A percentile compares a stretch with the other conserved stretches of the same genome.
Conservation (phyloP, 2,797 vertebrate species). For the Tympanoctomys barrerae region DNA sequence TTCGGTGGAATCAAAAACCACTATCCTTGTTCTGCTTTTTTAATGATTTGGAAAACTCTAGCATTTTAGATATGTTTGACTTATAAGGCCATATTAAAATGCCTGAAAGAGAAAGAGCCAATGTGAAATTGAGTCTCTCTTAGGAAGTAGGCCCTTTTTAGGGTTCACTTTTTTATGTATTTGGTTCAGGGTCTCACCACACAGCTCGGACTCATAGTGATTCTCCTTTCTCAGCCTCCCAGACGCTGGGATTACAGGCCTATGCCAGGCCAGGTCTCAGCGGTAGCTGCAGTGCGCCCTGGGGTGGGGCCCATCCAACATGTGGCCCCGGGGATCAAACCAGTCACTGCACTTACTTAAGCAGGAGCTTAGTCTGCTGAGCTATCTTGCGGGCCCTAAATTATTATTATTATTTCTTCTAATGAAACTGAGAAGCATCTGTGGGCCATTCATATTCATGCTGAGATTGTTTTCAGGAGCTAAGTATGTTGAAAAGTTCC, state of each 20-base stretch:
- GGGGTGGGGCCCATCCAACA: no score
- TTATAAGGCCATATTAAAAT: constrained; percentile 29
- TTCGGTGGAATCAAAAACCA: constrained; percentile 11
- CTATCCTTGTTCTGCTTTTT: not conserved
- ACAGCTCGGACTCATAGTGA: no score
- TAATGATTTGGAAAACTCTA: constrained; percentile 33
- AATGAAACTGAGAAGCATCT: not conserved
- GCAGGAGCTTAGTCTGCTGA: no score
- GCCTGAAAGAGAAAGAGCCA: not conserved
- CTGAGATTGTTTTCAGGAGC: not conserved
- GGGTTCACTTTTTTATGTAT: no score
- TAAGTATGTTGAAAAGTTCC: not conserved
- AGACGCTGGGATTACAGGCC: no score
- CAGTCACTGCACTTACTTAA: no score
- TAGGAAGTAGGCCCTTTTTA: not conserved
- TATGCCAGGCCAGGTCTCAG: no score
- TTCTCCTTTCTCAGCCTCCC: no score
- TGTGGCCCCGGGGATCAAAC: no score
- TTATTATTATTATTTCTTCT: not conserved
- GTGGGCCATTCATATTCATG: not conserved
- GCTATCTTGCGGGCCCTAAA: no score
- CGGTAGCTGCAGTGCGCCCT: no score
- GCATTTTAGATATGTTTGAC: not conserved
- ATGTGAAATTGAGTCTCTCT: not conserved
- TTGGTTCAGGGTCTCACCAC: no score